phyloP scores from a whole-genome alignment of 2,797 vertebrate genomes.

The Acanthis flammea region DNA sequence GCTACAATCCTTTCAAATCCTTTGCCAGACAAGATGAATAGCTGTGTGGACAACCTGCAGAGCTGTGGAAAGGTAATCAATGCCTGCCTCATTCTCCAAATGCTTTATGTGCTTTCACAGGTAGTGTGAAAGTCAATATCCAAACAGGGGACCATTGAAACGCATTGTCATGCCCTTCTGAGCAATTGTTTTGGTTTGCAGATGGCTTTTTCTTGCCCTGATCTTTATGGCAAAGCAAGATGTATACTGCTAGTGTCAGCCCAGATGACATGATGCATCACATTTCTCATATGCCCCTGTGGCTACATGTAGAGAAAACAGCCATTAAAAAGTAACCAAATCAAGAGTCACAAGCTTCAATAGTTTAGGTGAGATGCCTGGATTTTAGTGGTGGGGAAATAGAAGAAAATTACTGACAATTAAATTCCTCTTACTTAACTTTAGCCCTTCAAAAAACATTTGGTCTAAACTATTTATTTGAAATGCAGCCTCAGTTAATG shows the following conservation, averaged over 20 bases:
- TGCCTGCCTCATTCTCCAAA: neutral
- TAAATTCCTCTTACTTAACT: neutral
- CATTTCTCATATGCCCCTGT: neutral
- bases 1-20: neutral
- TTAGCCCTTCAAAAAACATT: neutral
- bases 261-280: neutral
- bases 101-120: conserved; percentile 1
- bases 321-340: neutral
- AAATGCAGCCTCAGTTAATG: neutral
- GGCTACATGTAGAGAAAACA: neutral
- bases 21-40: conserved; percentile 19
- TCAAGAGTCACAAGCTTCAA: neutral
- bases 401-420: neutral
- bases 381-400: neutral
- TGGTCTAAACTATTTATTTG: neutral
- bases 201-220: neutral
- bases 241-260: neutral
- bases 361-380: neutral
- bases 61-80: conserved; percentile 32
- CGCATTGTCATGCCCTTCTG: neutral
- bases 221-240: neutral
- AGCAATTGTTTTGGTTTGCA: conserved; percentile 12
- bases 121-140: conserved; percentile 3
- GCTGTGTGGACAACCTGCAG: neutral
- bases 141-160: neutral